phyloP scores from a whole-genome alignment of 2,888 invertebrate species.

The Rhogogaster chlorosoma region DNA sequence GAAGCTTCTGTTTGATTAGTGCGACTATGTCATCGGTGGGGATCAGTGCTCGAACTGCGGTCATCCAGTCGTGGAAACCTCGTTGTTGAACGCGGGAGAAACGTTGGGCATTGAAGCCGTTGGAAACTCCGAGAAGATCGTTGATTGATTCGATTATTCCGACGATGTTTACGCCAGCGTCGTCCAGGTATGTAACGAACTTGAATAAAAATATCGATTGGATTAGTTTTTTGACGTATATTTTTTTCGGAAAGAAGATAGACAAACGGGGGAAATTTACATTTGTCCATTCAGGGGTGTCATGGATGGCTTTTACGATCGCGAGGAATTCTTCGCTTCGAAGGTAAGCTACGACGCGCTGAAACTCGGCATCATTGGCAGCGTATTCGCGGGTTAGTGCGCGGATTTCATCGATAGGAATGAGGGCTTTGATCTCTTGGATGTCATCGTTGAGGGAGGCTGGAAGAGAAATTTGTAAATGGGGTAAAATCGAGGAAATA shows the following conservation, averaged over 20 bases:
- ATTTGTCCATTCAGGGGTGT: neutral
- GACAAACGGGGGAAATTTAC: neutral
- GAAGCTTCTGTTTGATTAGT: neutral
- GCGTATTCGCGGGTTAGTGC: slow-evolving; percentile 17
- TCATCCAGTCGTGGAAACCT: slow-evolving; percentile 27
- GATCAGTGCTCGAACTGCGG: neutral
- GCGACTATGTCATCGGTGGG: neutral
- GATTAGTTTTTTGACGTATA: neutral
- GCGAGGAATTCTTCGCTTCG: slow-evolving; percentile 8
- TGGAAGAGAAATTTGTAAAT: neutral
- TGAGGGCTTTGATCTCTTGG: neutral
- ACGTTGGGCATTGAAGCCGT: neutral
- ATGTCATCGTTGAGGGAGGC: slow-evolving; percentile 30
- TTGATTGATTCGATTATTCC: neutral
- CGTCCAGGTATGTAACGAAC: neutral
- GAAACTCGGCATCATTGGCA: slow-evolving; percentile 30
- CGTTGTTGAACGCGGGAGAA: too few species aligned
- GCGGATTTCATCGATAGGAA: slow-evolving; percentile 5
- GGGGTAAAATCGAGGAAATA: neutral
- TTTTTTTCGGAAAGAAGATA: neutral
- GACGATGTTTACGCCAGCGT: neutral
- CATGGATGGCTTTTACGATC: neutral
- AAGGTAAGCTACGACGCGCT: neutral
- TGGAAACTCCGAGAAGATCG: neutral
- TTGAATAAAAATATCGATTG: neutral